Evolutionary conservation across 2,888 invertebrate species (phyloP), one percentile per base, ranked within the genome.

Genomic region (Vesta saturnalis): DNA sequence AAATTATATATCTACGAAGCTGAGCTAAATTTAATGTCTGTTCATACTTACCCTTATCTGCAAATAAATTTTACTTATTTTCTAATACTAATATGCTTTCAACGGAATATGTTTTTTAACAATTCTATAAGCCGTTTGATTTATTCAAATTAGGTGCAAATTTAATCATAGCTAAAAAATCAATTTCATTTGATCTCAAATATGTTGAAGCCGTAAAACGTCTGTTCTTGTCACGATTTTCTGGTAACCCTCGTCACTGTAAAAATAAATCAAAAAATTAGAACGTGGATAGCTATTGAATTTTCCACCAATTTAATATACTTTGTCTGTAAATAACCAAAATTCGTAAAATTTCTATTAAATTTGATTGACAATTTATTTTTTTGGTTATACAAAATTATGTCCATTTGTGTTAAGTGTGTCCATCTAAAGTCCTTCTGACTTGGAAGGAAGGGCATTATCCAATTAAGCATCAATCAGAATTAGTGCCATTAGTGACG

Each of bases 401-500:
- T 46, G 64, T 60, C 64, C 52, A 49, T 49, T 63, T 47, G 15
- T 46, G 56, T 68, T 64, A 60, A 49, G 19, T 19, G 59, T 16
- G 59, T n/a, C 35, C 43, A 67, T 62, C 58, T 47, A 62, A 60
- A 68, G 57, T 68, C 68, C 60, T 68, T 71, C 67, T 69, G 60
- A 69, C 69, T 64, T 68, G 71, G 70, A 70, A 72, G 73, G 75
- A 73, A 73, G 71, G 66, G 74, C 78, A 79, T 81, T 81, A 82
- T 81, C 80, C 79, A 81, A 82, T 82, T 82, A 81, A 76, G 70
- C 79, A 81, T 82, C 81, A 81, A 80, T 82, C 81, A 80, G 81
- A 78, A 81, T 82, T 80, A 81, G 78, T 76, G 74, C 77, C 79
- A 81, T 81, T 81, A 82, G 77, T 76, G 77, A 74, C 71, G 79